Base-by-base conservation (phyloP, 1,140 invertebrate genomes). In the Melanaphis sacchari region DNA sequence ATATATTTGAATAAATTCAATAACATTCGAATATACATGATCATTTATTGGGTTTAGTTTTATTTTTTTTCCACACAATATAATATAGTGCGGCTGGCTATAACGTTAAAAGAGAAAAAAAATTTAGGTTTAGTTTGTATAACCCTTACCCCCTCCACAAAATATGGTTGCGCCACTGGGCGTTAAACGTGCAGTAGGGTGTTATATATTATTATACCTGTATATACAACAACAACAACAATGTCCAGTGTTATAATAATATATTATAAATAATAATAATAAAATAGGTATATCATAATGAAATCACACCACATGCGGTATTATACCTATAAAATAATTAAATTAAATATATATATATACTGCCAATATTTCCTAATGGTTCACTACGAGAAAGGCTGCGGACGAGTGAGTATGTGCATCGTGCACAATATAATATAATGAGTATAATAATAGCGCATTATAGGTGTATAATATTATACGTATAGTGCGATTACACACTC, bases 1-100 rank as follows among this genome's bases (percentile, higher is more conserved):
- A 76, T 76, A 76, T 76, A 76, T 76, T 76, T 76, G 59, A 76
- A 76, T 76, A 76, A 76, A 76, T 76, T n/a, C 59, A 76, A 76
- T 76, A 76, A 76, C 59, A n/a, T n/a, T 76, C 59, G 59, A 18
- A 76, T n/a, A 36, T n/a, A 76, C 2, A 18, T 76, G 59, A 76
- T 76, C 31, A 36, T n/a, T 76, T n/a, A 76, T 76, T 76, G 59
- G 59, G 59, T 76, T n/a, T n/a, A n/a, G 59, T 66, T 52, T 76
- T 76, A 18, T 59, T 66, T 76, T 18, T 76, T n/a, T n/a, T n/a
- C n/a, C n/a, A 36, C 59, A 76, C 31, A 18, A 76, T 59, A 59
- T n/a, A 66, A 26, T 66, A 76, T n/a, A n/a, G 15, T 76, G 31
- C 15, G 31, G 31, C 59, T 76, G 31, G 15, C 31, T 66, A 66